phyloP scores from a whole-genome alignment of 2,888 invertebrate species.

The Horisme vitalbata region DNA sequence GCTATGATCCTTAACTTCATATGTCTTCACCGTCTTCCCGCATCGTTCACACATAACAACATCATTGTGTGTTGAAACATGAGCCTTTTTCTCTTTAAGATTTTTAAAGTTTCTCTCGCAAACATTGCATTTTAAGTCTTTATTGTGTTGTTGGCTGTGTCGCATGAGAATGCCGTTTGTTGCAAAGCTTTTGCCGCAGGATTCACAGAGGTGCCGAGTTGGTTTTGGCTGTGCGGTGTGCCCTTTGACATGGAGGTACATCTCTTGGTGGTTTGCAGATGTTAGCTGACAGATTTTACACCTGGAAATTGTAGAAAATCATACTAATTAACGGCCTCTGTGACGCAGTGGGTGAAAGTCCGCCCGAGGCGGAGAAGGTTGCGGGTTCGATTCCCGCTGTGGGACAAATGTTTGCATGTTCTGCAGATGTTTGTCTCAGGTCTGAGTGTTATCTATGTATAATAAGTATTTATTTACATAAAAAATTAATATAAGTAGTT shows the following conservation, averaged over 20 bases:
- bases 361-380: too few species aligned
- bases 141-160: conserved; percentile 54
- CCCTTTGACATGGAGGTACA: conserved; percentile 82
- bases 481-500: too few species aligned
- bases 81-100: conserved; percentile 46
- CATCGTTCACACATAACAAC: conserved; percentile 70
- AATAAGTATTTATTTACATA: too few species aligned
- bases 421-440: too few species aligned
- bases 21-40: conserved; percentile 55
- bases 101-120: conserved; percentile 52
- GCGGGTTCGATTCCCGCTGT: too few species aligned
- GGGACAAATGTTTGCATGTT: too few species aligned
- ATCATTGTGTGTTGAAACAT: conserved; percentile 53
- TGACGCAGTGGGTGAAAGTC: too few species aligned
- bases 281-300: conserved; percentile 84
- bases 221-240: conserved; percentile 62
- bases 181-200: conserved; percentile 69
- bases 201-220: conserved; percentile 65
- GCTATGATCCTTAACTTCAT: conserved; percentile 48
- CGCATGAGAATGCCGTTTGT: conserved; percentile 55
- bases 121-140: conserved; percentile 47
- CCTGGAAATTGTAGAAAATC: conserved; percentile 55
- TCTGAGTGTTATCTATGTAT: too few species aligned
- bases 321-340: too few species aligned
- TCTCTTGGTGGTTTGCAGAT: conserved; percentile 79